Conservation (phyloP, 92 coral and sea anemone genomes). For the Umimayanthus kanabou region DNA sequence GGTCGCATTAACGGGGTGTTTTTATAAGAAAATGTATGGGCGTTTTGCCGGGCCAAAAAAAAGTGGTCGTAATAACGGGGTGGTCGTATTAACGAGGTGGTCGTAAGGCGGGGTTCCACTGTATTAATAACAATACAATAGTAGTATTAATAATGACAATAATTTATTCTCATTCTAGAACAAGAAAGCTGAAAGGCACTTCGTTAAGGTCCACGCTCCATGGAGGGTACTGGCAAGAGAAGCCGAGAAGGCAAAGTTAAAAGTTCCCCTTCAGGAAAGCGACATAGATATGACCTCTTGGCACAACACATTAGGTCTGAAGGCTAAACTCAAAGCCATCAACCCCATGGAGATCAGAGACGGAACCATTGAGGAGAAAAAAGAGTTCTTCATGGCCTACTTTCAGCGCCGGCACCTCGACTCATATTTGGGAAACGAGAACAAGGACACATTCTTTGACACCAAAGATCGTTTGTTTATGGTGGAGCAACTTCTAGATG, state of each 20-base stretch:
- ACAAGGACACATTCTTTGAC: slow-evolving; percentile 63
- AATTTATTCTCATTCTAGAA: slow-evolving; percentile 41
- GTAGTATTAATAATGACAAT: no score
- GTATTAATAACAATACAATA: no score
- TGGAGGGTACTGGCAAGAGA: slow-evolving; percentile 63
- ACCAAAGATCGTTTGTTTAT: slow-evolving; percentile 62
- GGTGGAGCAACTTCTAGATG: slow-evolving; percentile 63
- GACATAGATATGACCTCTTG: slow-evolving; percentile 66
- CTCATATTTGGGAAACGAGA: slow-evolving; percentile 51
- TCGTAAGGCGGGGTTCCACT: no score
- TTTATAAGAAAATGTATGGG: no score
- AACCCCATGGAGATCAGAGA: slow-evolving; percentile 72
- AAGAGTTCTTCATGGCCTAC: slow-evolving; percentile 77
- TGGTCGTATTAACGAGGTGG: no score
- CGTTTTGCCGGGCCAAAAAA: no score
- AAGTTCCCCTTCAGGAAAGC: slow-evolving; percentile 78
- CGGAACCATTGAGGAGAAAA: slow-evolving; percentile 54
- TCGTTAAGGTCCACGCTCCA: slow-evolving; percentile 85
- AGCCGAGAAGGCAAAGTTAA: slow-evolving; percentile 78
- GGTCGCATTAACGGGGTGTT: no score
- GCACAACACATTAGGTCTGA: slow-evolving; percentile 40
- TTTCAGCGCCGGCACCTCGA: slow-evolving; percentile 57
- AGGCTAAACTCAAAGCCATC: slow-evolving; percentile 44
- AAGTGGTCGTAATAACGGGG: no score
- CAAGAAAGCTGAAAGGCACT: slow-evolving; percentile 61